Evolutionary conservation across 2,888 invertebrate species (phyloP).

Genomic region (Chironomus riparius): DNA sequence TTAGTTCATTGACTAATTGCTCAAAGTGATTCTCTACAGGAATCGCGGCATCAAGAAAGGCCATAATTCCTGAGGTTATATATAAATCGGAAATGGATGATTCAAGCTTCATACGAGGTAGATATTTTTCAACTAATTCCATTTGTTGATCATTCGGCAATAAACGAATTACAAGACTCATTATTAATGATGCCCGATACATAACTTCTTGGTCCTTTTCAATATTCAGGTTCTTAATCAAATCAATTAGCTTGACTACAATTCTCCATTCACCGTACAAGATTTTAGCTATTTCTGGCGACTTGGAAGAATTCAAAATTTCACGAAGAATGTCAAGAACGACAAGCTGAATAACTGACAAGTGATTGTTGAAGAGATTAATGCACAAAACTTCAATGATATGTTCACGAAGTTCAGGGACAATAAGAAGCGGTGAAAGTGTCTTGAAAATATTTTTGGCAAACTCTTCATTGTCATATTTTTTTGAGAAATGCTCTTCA

Average conservation of each 20-base stretch:
- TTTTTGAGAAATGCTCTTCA: constrained; percentile 38
- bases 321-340: not conserved
- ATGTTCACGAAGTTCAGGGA: constrained; percentile 20
- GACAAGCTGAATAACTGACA: not conserved
- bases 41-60: constrained; percentile 37
- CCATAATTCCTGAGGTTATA: constrained; percentile 38
- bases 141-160: constrained; percentile 43
- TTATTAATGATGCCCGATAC: constrained; percentile 40
- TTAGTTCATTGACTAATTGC: constrained; percentile 36
- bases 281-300: not conserved
- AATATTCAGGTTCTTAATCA: constrained; percentile 27
- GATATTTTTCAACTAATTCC: constrained; percentile 41
- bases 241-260: constrained; percentile 10
- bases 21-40: constrained; percentile 38
- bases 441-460: constrained; percentile 21
- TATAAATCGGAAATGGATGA: constrained; percentile 35
- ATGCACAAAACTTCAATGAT: constrained; percentile 26
- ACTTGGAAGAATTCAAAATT: not conserved
- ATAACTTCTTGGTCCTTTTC: constrained; percentile 34
- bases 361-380: constrained; percentile 20
- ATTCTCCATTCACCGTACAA: not conserved
- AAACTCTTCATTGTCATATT: constrained; percentile 28
- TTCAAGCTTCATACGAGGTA: constrained; percentile 36
- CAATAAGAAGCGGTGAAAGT: not conserved
- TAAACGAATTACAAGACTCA: constrained; percentile 43